These are phyloP conservation scores for Drosophila navojoa DNA, from an alignment of 1,140 invertebrate species.

Conservation along the genomic window DNA sequence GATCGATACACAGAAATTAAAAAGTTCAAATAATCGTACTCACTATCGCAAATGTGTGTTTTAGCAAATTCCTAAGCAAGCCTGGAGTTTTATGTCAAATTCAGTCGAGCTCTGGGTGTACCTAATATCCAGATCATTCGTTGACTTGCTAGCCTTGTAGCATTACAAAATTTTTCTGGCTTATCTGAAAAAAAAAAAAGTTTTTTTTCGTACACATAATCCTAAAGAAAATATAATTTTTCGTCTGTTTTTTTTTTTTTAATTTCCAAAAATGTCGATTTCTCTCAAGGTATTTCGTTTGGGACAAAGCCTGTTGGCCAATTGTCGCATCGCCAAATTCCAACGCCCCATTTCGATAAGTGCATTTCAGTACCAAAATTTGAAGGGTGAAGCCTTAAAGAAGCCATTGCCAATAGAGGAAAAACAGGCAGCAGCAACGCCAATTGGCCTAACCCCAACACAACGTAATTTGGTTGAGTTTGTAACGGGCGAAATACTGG, in stretches of 20 bases:
- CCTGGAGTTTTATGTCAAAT: conserved; percentile 1
- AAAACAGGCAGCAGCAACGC: neutral
- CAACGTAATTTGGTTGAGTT: conserved; percentile 41
- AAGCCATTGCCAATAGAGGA: neutral
- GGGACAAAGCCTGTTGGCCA: conserved; percentile 2
- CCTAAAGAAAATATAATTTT: conserved; percentile 18
- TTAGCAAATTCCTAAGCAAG: neutral
- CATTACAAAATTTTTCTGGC: conserved; percentile 28
- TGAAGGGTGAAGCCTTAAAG: conserved; percentile 14
- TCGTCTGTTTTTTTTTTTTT: neutral
- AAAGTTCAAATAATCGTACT: neutral
- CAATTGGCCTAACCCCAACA: neutral
- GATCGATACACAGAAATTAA: conserved; percentile 8
- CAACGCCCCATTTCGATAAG: conserved; percentile 14
- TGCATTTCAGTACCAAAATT: conserved; percentile 22
- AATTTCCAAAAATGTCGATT: conserved; percentile 18
- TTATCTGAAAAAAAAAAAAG: conserved; percentile 7
- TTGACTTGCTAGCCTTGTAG: conserved; percentile 17
- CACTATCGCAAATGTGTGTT: neutral
- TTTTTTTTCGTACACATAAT: neutral
- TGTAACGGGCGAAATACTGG: conserved; percentile 31
- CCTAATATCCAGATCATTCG: conserved; percentile 4
- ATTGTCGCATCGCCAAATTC: conserved; percentile 5
- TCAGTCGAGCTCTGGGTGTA: neutral
- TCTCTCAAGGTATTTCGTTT: conserved; percentile 25